Base-by-base conservation (phyloP, 2,888 invertebrate species). In the Ennomos fuscantarius region DNA sequence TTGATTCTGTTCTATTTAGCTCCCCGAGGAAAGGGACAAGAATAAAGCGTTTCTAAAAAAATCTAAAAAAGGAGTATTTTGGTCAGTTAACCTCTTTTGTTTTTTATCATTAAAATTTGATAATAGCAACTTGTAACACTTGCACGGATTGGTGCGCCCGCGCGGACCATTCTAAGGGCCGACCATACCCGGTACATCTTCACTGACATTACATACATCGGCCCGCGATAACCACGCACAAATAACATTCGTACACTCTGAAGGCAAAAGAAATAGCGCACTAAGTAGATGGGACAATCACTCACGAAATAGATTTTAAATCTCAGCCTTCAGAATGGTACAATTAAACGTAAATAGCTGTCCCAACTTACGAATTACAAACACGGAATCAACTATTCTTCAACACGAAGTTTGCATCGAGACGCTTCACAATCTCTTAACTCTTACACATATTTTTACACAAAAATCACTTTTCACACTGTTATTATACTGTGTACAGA, bases 321-420 rank as follows among this genome's bases (percentile, higher is more conserved):
- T 40, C 49, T 41, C 49, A 49, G 62, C 67, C 62, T 67, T 65
- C 67, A 63, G 65, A 62, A 55, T 43, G 36, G 52, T 57, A 62
- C 63, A 61, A 46, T 55, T 61, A 63, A 63, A 62, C 63, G 65
- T 59, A 68, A 61, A 62, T 86, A 87, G 86, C 86, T 86, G 87
- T 87, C 87, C 87, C 85, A 81, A 84, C 86, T 88, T 85, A 85
- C 81, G 80, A 76, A 84, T 82, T 84, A 86, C 86, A 86, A 86
- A 87, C 86, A 88, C 87, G 83, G 84, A 87, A 83, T 86, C 84
- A 83, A 82, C 81, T 87, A 86, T 82, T 80, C 82, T 81, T 81
- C 79, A 74, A 71, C 61, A 63, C 65, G 66, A 58, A 62, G 67
- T 69, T 71, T 68, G 71, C 71, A 70, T 68, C 62, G 64, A 70